These are phyloP conservation scores for Acrobasis consociella DNA, from an alignment of 2,888 invertebrate genomes.

Conservation along the genomic window DNA sequence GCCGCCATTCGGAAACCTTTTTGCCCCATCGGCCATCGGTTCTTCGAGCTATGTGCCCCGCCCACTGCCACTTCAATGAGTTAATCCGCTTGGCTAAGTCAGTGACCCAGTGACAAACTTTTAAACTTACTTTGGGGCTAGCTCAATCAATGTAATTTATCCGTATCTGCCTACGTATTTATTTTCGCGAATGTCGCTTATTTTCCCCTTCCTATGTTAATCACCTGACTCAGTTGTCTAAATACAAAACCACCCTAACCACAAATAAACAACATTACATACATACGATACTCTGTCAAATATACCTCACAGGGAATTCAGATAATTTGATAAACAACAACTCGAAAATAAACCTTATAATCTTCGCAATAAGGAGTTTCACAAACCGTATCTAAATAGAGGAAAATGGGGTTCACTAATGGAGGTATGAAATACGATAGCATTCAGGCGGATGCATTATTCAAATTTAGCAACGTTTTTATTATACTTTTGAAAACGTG, in stretches of 20 bases:
- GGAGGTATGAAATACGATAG: conserved; percentile 72
- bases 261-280: conserved; percentile 6
- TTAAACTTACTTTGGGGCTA: too few species aligned
- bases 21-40: too few species aligned
- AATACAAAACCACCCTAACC: conserved; percentile 4
- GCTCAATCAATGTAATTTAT: too few species aligned
- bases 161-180: not conserved
- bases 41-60: too few species aligned
- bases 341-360: conserved; percentile 9
- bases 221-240: conserved; percentile 2
- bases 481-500: conserved; percentile 42
- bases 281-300: conserved; percentile 2
- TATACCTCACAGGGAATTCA: not conserved
- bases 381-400: conserved; percentile 31
- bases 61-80: too few species aligned
- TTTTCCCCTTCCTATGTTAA: not conserved
- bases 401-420: conserved; percentile 58
- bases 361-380: conserved; percentile 14
- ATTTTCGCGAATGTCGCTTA: not conserved
- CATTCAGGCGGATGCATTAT: conserved; percentile 66
- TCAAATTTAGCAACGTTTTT: conserved; percentile 66
- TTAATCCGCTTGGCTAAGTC: too few species aligned
- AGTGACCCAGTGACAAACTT: too few species aligned
- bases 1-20: too few species aligned
- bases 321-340: conserved; percentile 11